A percentile compares a stretch with the other conserved stretches of the same genome.
These are phyloP conservation scores for Ceratina japonica DNA, from an alignment of 1,140 invertebrate genomes.

Conservation along the genomic window DNA sequence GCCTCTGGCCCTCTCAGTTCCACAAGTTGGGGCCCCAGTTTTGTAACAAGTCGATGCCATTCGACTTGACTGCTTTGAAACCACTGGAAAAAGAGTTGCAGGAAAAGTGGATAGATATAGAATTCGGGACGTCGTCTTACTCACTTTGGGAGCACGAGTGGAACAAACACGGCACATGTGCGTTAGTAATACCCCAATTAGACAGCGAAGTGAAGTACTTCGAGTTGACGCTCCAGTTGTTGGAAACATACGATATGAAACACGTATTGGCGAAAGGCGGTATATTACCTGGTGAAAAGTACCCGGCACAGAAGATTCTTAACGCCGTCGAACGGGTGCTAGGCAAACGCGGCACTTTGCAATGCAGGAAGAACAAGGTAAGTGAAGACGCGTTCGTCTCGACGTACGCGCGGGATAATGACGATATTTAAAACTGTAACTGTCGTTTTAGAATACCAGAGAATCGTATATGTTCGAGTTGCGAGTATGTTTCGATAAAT, in stretches of 20 bases:
- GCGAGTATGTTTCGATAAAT: conserved; percentile 85
- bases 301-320: conserved; percentile 81
- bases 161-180: conserved; percentile 92
- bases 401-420: background rate
- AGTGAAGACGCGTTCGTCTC: background rate
- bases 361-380: conserved; percentile 66
- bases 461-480: conserved; percentile 75
- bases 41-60: conserved; percentile 85
- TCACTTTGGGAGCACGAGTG: conserved; percentile 91
- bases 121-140: conserved; percentile 81
- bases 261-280: conserved; percentile 80
- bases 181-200: conserved; percentile 81
- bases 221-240: conserved; percentile 82
- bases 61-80: conserved; percentile 81
- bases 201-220: conserved; percentile 88
- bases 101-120: conserved; percentile 87
- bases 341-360: conserved; percentile 57
- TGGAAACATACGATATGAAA: conserved; percentile 83
- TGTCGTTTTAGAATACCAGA: conserved; percentile 76
- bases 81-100: conserved; percentile 83
- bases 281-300: conserved; percentile 82
- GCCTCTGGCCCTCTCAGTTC: conserved; percentile 89
- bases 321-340: conserved; percentile 78
- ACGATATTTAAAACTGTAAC: background rate
- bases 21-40: conserved; percentile 84